These are phyloP conservation scores for Lepidocolaptes lacrymiger DNA, from an alignment of 2,797 vertebrate species.

Conservation along the genomic window DNA sequence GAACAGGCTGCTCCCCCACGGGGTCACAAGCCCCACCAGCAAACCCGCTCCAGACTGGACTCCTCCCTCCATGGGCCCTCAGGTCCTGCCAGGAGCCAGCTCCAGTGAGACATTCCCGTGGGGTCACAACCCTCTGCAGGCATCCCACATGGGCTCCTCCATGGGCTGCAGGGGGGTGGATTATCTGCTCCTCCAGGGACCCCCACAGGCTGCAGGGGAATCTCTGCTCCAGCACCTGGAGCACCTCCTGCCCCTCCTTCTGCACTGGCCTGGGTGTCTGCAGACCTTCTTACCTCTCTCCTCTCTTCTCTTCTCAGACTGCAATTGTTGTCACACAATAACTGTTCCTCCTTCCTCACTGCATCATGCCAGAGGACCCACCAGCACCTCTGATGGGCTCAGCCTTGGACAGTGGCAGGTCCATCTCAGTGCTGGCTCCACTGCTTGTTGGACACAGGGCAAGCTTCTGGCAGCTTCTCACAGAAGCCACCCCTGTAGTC, in stretches of 20 bases:
- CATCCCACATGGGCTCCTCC: rapidly evolving
- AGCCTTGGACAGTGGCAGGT: neutral
- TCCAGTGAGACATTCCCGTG: too few species aligned
- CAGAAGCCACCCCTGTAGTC: neutral
- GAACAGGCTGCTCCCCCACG: neutral
- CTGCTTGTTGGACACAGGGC: rapidly evolving
- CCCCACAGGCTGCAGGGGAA: neutral
- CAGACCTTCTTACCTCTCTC: too few species aligned
- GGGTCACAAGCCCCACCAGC: neutral
- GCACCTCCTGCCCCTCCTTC: neutral
- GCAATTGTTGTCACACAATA: neutral
- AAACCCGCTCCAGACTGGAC: neutral
- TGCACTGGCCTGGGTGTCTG: neutral
- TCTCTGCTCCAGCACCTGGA: rapidly evolving
- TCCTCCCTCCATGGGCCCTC: neutral
- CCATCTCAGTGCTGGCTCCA: neutral
- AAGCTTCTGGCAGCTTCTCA: neutral
- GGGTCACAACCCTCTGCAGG: neutral
- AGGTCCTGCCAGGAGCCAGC: neutral
- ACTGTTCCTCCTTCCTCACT: neutral
- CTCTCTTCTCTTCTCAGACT: neutral
- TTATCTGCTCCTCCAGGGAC: neutral
- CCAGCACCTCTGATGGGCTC: neutral
- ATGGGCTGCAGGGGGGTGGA: neutral
- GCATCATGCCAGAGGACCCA: too few species aligned